A percentile compares a stretch with the other conserved stretches of the same genome.
Conservation (phyloP, 1,140 invertebrate genomes). For the Neodiprion virginianus region DNA sequence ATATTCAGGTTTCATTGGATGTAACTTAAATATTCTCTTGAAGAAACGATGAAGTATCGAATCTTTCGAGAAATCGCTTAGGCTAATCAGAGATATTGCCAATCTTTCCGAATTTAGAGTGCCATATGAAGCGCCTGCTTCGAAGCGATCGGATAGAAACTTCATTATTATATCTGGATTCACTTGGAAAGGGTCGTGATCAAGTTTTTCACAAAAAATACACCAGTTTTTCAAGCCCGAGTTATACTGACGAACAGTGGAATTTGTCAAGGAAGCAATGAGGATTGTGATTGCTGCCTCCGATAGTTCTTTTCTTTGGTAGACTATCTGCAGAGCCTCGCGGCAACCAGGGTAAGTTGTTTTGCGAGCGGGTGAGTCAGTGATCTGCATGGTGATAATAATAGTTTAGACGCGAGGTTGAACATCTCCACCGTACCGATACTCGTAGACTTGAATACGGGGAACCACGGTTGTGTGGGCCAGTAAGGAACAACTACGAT, state of each 20-base stretch:
- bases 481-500: slow-evolving; percentile 19
- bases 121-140: slow-evolving; percentile 30
- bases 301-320: too few species aligned
- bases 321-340: too few species aligned
- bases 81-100: slow-evolving; percentile 30
- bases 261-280: too few species aligned
- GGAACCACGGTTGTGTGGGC: slow-evolving; percentile 22
- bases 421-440: too few species aligned
- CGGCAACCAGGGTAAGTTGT: too few species aligned
- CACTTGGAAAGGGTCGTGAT: slow-evolving; percentile 9
- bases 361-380: too few species aligned
- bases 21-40: slow-evolving; percentile 32
- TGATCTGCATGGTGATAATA: too few species aligned
- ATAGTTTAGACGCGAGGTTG: too few species aligned
- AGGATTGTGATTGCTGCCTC: too few species aligned
- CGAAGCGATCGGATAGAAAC: slow-evolving; percentile 29
- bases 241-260: slow-evolving; percentile 29
- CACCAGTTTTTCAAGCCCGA: slow-evolving; percentile 33
- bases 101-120: slow-evolving; percentile 34
- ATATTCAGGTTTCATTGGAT: slow-evolving; percentile 34
- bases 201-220: slow-evolving; percentile 29
- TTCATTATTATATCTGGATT: not conserved
- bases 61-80: slow-evolving; percentile 28
- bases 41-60: slow-evolving; percentile 31
- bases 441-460: not conserved